Evolutionary conservation across 2,888 invertebrate genomes (phyloP), one percentile per base, ranked within the genome.

Genomic region (Tenodera sinensis): DNA sequence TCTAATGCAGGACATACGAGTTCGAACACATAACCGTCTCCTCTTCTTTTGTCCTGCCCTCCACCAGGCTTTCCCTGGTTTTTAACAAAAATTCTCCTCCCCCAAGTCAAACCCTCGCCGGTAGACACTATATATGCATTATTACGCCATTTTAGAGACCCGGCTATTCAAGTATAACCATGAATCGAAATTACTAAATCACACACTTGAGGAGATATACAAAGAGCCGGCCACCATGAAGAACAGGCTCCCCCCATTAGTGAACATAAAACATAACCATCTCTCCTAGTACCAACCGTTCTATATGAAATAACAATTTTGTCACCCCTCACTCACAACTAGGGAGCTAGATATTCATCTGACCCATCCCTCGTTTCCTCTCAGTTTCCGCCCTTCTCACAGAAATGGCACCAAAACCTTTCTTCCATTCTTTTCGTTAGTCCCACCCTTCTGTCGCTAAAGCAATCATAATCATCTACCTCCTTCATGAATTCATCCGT

Each of bases 381-480:
- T 71, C 54, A 71, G 54, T 71, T 71, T 71, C 54, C 54, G 54
- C 54, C 54, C 54, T 71, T 71, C 54, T 71, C 54, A 82, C 83
- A 83, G 87, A 82, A 87, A 87, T 87, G 34, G 42, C 83, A 83
- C 87, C 86, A 86, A 87, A 87, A 83, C 87, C 42, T 83, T 85
- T 47, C 85, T 27, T 85, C 28, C 54, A 71, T 71, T 71, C 54
- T 71, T 71, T 71, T 71, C 54, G 54, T 71, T 71, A 25, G 20
- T 25, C 54, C 54, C 25, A 71, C 54, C 54, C 54, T 71, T 71
- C 54, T 71, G 54, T 71, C 54, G 20, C 54, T 71, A 71, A 71
- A 71, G 54, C 20, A 71, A 83, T 83, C 87, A 87, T 82, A 81
- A 87, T 83, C 87, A 87, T 87, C 82, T 34, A 82, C 82, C 82